Conservation (phyloP, 2,797 vertebrate species). For the Poeciliopsis paucimaculata region DNA sequence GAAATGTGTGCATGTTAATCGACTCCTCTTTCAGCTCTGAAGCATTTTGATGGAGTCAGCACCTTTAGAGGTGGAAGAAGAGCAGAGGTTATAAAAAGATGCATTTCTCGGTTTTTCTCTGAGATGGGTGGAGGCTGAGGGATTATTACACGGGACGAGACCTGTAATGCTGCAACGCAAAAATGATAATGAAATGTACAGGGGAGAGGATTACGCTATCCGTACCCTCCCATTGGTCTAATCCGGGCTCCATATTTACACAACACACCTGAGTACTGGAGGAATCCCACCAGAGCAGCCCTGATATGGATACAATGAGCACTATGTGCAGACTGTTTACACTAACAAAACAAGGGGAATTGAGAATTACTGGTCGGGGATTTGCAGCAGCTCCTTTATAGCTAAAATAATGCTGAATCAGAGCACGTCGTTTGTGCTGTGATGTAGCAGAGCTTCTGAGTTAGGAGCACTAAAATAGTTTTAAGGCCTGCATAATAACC, state of each 20-base stretch:
- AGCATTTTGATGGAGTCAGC: conserved; percentile 64
- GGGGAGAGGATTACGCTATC: conserved; percentile 71
- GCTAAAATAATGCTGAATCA: conserved; percentile 64
- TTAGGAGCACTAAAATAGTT: conserved; percentile 40
- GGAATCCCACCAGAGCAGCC: conserved; percentile 41
- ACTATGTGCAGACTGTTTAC: conserved; percentile 52
- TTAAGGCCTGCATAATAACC: conserved; percentile 23
- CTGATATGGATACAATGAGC: conserved; percentile 60
- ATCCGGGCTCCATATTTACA: conserved; percentile 69
- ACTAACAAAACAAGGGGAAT: conserved; percentile 45
- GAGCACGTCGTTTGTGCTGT: conserved; percentile 29
- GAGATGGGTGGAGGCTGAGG: conserved; percentile 47
- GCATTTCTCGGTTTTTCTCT: conserved; percentile 18
- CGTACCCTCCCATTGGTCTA: conserved; percentile 66
- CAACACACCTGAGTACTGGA: conserved; percentile 48
- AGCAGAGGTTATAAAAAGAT: conserved; percentile 33
- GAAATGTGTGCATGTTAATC: conserved; percentile 63
- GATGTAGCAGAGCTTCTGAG: conserved; percentile 38
- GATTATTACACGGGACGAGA: conserved; percentile 65
- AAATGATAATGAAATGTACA: conserved; percentile 74
- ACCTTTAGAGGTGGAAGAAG: conserved; percentile 53
- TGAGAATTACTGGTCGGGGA: conserved; percentile 44
- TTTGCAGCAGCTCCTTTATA: conserved; percentile 42
- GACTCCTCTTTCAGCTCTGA: conserved; percentile 59
- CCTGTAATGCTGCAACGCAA: conserved; percentile 46